Conservation (phyloP, 2,888 invertebrate genomes). For the Rutpela maculata region DNA sequence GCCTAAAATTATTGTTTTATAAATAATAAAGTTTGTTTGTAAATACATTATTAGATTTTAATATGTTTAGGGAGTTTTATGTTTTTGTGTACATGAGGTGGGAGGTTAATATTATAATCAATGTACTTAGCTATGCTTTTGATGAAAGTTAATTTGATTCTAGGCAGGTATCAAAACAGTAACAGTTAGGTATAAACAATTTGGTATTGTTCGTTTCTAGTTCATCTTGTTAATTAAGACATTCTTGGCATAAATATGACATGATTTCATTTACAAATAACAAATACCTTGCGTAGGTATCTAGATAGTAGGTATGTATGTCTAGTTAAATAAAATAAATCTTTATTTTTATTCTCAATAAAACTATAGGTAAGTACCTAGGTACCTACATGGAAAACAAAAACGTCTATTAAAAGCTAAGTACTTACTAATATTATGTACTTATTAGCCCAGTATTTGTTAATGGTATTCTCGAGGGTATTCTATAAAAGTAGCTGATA, state of each 20-base stretch:
- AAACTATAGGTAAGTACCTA: too few relatives aligned
- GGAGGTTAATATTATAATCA: not conserved
- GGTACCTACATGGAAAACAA: too few relatives aligned
- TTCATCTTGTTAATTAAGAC: not conserved
- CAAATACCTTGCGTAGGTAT: too few relatives aligned
- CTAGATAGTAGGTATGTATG: too few relatives aligned
- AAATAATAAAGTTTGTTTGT: not conserved
- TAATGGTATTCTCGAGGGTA: too few relatives aligned
- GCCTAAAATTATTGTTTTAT: not conserved
- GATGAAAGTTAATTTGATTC: constrained; percentile 3
- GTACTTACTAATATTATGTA: too few relatives aligned
- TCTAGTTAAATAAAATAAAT: too few relatives aligned
- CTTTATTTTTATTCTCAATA: too few relatives aligned
- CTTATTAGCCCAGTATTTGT: too few relatives aligned
- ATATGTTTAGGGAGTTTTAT: not conserved
- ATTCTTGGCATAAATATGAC: not conserved
- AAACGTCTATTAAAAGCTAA: too few relatives aligned
- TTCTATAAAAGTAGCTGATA: too few relatives aligned
- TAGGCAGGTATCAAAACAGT: not conserved
- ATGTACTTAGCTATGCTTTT: not conserved
- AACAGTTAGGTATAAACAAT: constrained; percentile 2
- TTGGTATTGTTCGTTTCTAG: not conserved
- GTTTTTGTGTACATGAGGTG: not conserved
- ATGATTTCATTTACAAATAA: too few relatives aligned
- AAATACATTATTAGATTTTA: not conserved